Evolutionary conservation across 2,113 vertebrate genomes (phyloP), one percentile per base, ranked within the genome.

Genomic region (Calidris pugnax): DNA sequence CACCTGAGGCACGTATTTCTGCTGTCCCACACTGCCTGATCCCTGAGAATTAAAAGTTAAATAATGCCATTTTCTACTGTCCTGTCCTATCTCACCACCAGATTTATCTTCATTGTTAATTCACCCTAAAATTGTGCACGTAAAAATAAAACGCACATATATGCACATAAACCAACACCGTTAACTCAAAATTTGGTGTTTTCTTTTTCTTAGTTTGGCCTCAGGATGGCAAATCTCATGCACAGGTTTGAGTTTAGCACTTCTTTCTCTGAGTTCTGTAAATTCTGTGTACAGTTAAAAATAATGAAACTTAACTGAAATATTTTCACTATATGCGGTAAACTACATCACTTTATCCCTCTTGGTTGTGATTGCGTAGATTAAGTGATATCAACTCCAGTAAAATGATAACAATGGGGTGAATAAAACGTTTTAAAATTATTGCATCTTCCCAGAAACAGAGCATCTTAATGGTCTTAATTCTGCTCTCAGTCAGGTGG

Each of bases 1-100:
- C 53, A 94, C 77, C 87, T 96, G 73, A 91, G 84, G 77, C 87
- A 89, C 80, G 89, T 92, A 90, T 41, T 92, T 84, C 55, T 94
- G 18, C 59, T 82, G 60, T 59, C 73, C 69, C 57, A 85, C 41
- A 37, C 51, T 86, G 55, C 15, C 47, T 43, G 32, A 83, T 85
- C 32, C 24, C 64, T 47, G 8, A 57, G 57, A 68, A 87, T 64
- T 64, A 68, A 22, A 72, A 78, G 45, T 53, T 32, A 96, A 93
- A 84, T 85, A 81, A 81, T 78, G 50, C 16, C 16, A 28, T 87
- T 86, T 90, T 75, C 62, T 48, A 68, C 39, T 89, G 28, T 72
- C 80, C 43, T 3, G 2, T 20, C 24, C 50, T 48, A 10, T 45
- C 66, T 84, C 37, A 43, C 30, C 39, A 55, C 10, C 0, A 23